Evolutionary conservation across 1,140 invertebrate genomes (phyloP).

Genomic region (Ditylenchus dipsaci): DNA sequence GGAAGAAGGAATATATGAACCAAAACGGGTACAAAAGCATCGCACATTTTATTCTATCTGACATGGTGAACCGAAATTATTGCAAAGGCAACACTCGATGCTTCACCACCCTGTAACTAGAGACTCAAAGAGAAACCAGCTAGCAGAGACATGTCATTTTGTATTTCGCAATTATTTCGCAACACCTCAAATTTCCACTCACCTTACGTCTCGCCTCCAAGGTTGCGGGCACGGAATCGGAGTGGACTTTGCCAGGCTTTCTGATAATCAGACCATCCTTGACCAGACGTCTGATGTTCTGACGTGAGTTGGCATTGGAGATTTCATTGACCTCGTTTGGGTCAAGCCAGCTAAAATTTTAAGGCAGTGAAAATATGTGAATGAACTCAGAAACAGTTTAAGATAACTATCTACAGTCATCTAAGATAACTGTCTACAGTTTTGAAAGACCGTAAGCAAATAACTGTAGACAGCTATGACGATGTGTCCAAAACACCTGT

Average conservation of each 20-base stretch:
- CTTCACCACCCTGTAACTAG: slow-evolving; percentile 6
- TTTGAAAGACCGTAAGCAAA: too few species aligned
- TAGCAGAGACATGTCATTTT: slow-evolving; percentile 1
- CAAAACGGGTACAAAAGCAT: slow-evolving; percentile 12
- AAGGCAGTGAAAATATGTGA: too few species aligned
- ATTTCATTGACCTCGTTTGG: slow-evolving; percentile 99
- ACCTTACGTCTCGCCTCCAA: slow-evolving; percentile 72
- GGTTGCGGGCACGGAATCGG: slow-evolving; percentile 90
- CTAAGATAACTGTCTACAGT: too few species aligned
- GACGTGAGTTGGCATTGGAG: slow-evolving; percentile 95
- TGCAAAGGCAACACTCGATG: slow-evolving; percentile 9
- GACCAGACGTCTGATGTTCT: slow-evolving; percentile 95
- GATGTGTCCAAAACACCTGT: too few species aligned
- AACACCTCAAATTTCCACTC: slow-evolving; percentile 11
- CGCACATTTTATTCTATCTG: slow-evolving; percentile 10
- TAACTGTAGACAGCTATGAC: too few species aligned
- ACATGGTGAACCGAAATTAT: slow-evolving; percentile 18
- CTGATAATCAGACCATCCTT: slow-evolving; percentile 99
- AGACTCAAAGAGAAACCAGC: neutral
- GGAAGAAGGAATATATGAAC: slow-evolving; percentile 20
- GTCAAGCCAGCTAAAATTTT: slow-evolving; percentile 99
- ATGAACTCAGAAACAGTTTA: too few species aligned
- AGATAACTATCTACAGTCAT: too few species aligned
- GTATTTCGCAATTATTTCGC: neutral
- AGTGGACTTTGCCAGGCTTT: slow-evolving; percentile 97